Percentiles rank a stretch among this genome's conserved stretches.
phyloP scores from a whole-genome alignment of 1,140 invertebrate genomes.

The Caerostris extrusa region DNA sequence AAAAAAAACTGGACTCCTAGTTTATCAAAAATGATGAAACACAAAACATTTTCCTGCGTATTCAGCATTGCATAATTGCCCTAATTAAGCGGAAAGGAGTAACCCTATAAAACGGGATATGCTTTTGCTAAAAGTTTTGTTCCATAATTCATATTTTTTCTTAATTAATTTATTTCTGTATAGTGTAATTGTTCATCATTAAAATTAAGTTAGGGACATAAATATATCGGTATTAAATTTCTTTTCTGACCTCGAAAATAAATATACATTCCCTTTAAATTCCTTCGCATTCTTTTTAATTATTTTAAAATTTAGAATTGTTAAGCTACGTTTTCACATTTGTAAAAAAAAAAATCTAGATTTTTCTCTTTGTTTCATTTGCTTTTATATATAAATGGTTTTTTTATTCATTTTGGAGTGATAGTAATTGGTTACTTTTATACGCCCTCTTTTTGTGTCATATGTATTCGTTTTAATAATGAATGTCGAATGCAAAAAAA shows the following conservation, averaged over 20 bases:
- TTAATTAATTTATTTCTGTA: background rate
- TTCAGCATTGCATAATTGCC: background rate
- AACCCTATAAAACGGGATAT: background rate
- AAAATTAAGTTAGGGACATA: background rate
- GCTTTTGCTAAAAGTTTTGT: background rate
- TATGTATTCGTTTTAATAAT: too few relatives aligned
- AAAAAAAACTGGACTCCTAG: background rate
- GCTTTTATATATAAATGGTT: background rate
- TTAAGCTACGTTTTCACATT: too few relatives aligned
- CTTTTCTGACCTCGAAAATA: background rate
- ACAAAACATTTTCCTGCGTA: background rate
- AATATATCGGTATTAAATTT: background rate
- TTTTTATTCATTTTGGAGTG: too few relatives aligned
- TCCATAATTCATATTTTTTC: background rate
- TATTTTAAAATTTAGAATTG: too few relatives aligned
- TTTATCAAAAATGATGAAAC: background rate
- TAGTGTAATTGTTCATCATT: background rate
- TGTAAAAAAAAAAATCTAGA: background rate
- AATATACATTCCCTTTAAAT: too few relatives aligned
- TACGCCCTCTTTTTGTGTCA: too few relatives aligned
- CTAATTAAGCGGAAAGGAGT: background rate
- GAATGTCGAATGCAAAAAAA: too few relatives aligned
- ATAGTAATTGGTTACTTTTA: too few relatives aligned
- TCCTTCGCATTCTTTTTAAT: too few relatives aligned
- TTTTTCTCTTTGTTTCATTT: background rate